Base-by-base conservation (phyloP, 2,797 vertebrate species). In the Sphenopsis melanotis region DNA sequence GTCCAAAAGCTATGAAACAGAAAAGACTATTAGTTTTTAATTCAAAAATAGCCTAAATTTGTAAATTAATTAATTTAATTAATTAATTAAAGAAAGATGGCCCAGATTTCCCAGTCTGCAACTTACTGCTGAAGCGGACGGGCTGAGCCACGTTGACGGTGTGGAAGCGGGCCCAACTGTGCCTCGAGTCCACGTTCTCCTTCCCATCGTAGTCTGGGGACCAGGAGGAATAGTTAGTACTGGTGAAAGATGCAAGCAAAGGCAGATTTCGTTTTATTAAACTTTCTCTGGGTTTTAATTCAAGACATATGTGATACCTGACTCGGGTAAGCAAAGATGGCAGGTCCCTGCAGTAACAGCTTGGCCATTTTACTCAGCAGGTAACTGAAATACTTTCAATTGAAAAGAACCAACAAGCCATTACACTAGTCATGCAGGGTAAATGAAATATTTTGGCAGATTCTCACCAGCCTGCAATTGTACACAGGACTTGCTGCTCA, bases 91-190 rank as follows among this genome's bases (percentile, higher is more conserved):
- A 87, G 59, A 12, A 39, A n/a, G 75, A 60, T 83, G 59, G 61
- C 81, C 69, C 93, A 86, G 52, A 85, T 89, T 95, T 72, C 86
- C 95, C 97, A 97, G 98, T 95, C 97, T 96, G 96, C 97, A 98
- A 96, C 99, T 99, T 98, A 99, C 99, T 99, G 98, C 99, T 99
- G 94, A 99, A 99, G 91, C 99, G 99, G 71, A 99, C 98, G 0
- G 99, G 99, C 97, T 99, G 99, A 7, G 99, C 99, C 97, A 99
- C 98, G 3, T 99, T 99, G 63, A 99, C 98, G 1, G 99, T 87
- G 29, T 98, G 98, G 59, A 98, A 98, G 68, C 98, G 97, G 2
- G 97, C 95, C 36, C 98, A 92, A 9, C 3, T 93, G 66, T 97
- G 97, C 84, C 98, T 57, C 7, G 97, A 97, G 55, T 98, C 98